Base-by-base conservation (phyloP, 2,888 invertebrate genomes). In the Pristionchus japonicus region DNA sequence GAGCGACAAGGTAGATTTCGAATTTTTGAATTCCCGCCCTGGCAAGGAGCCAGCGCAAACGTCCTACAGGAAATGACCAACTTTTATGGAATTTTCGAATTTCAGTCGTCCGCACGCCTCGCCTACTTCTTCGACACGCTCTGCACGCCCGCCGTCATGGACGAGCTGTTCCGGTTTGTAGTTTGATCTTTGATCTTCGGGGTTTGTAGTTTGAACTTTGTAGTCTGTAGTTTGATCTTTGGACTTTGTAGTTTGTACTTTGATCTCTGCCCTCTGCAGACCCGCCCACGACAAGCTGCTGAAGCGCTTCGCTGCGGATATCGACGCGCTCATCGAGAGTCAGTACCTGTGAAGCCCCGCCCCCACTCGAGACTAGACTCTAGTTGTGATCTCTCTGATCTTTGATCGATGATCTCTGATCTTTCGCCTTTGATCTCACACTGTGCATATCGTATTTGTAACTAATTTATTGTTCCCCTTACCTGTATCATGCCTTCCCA, bases 31-130 rank as follows among this genome's bases (percentile, higher is more conserved):
- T 70, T 70, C 37, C 70, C 70, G 37, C 37, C 40, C 37, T 37
- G 70, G 70, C 70, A 37, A 0, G 3, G 40, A 37, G 70, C 70
- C 70, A 70, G 37, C 4, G 37, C 15, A 37, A 70, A 70, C 3
- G 20, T 37, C 20, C 70, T 37, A 70, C 70, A 40, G 1, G 23
- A 37, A 23, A 23, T 23, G 37, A 7, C n/a, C 43, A 27, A 6
- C 27, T 27, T 77, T 37, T 70, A 1, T 2, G 47, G n/a, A 47
- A 20, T 43, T 49, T 31, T 47, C 31, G 17, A 47, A 27, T 47
- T 27, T 15, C 61, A 86, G 86, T 86, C 86, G 40, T 86, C 86
- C 47, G 86, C 86, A 70, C 86, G 86, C 13, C 86, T 86, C 47
- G 70, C 67, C 49, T 86, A 31, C 70, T 47, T 86, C 86, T 86